Conservation (phyloP, 2,888 invertebrate species). For the Metellina segmentata region DNA sequence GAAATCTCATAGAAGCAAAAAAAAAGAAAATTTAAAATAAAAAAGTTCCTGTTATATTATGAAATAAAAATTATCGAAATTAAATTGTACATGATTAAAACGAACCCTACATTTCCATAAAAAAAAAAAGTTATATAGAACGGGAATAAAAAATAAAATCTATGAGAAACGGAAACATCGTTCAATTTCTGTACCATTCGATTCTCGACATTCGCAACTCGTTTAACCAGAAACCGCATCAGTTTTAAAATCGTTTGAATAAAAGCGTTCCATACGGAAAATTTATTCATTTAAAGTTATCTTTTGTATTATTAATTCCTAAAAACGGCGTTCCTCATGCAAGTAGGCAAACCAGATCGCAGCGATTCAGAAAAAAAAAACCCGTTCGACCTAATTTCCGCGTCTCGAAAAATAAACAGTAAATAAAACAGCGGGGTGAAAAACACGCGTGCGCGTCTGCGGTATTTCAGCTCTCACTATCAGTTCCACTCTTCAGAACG, state of each 20-base stretch:
- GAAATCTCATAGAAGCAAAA: no score
- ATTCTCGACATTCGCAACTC: background rate
- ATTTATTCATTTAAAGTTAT: background rate
- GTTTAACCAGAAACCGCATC: background rate
- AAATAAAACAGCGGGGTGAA: conserved; percentile 30
- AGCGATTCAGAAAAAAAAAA: background rate
- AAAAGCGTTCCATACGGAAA: background rate
- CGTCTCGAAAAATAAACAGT: conserved; percentile 11
- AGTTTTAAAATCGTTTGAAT: conserved; percentile 3
- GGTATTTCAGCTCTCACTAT: conserved; percentile 57
- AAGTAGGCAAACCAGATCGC: conserved; percentile 53
- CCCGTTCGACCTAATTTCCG: conserved; percentile 60
- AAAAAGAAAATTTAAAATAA: no score
- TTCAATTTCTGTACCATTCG: background rate
- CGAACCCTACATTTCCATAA: no score
- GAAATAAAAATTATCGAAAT: background rate
- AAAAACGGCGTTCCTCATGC: background rate
- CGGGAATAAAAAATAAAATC: background rate
- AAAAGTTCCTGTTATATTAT: background rate
- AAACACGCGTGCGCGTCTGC: conserved; percentile 8
- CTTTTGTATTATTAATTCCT: background rate
- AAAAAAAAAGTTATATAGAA: background rate
- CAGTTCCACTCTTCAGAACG: conserved; percentile 49
- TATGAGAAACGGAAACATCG: background rate
- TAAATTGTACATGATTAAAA: no score